Base-by-base conservation (phyloP, 2,113 vertebrate genomes). In the Mormoops blainvillei region DNA sequence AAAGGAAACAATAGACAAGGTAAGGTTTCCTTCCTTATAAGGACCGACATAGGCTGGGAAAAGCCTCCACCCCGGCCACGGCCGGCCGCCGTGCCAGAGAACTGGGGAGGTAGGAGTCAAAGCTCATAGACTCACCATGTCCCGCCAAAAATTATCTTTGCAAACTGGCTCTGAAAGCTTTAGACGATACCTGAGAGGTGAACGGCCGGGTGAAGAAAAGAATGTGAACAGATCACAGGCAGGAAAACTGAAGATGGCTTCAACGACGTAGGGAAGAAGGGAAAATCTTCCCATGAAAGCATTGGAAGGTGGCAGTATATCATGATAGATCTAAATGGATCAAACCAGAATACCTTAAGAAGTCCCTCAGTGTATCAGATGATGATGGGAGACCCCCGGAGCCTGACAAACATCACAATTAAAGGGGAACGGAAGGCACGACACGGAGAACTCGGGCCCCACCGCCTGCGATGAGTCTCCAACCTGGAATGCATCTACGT, bases 11-110 rank as follows among this genome's bases (percentile, higher is more conserved):
- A 11, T 1, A 8, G 7, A 1, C 11, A 43, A 18, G 14, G 9
- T 2, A 41, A 71, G 6, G 50, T 20, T 78, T 43, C 24, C 10
- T 81, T 45, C n/a, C 50, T 91, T 10, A 10, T 1, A 45, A 45
- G 41, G 7, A 73, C 4, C 15, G 50, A 4, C 36, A 58, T 1
- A 22, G 33, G 33, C 43, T 9, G 7, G 63, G 43, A 36, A 28
- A 36, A 0, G 2, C 16, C 38, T 63, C n/a, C 14, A 7, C 3
- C 5, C 14, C 1, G 5, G 33, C 3, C 5, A 14, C 1, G 0
- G 22, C 14, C 1, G 0, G 22, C 22, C 3, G 0, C 61, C 50
- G 20, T 0, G 14, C 13, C 31, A 52, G 16, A 77, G 43, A 76
- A 89, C 12, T 14, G 19, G 28, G 63, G 28, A 0, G 1, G 2